phyloP scores from a whole-genome alignment of 2,113 vertebrate species.

The Phylloscopus trochilus region DNA sequence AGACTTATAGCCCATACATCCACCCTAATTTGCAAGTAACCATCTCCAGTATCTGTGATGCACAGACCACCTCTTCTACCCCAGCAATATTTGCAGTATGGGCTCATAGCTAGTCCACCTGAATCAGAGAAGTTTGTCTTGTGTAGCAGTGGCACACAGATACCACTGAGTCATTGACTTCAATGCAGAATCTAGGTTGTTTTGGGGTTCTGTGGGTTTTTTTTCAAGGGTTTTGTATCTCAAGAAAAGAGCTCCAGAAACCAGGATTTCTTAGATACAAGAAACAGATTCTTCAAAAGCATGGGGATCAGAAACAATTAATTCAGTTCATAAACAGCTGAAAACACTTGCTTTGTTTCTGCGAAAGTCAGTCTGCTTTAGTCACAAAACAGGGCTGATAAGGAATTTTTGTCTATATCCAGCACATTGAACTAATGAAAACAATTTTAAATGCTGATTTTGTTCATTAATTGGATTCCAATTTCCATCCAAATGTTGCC shows the following conservation, averaged over 20 bases:
- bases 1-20: too few relatives aligned
- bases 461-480: conserved; percentile 11
- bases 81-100: neutral
- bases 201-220: neutral
- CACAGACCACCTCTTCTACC: neutral
- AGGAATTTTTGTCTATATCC: neutral
- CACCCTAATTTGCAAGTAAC: neutral
- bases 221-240: neutral
- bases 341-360: neutral
- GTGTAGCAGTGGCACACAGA: neutral
- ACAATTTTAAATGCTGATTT: neutral
- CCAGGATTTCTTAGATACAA: neutral
- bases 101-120: neutral
- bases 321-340: neutral
- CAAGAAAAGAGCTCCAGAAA: neutral
- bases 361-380: neutral
- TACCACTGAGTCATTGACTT: neutral
- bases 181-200: neutral
- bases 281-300: neutral
- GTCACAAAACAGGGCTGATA: neutral
- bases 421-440: neutral
- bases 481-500: conserved; percentile 3
- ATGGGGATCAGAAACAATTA: neutral
- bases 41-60: neutral
- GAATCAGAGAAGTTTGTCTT: neutral